Evolutionary conservation across 64 coral and sea anemone species (phyloP), one percentile per base, ranked within the genome.

Genomic region (Hydrozoanthus tunicans): DNA sequence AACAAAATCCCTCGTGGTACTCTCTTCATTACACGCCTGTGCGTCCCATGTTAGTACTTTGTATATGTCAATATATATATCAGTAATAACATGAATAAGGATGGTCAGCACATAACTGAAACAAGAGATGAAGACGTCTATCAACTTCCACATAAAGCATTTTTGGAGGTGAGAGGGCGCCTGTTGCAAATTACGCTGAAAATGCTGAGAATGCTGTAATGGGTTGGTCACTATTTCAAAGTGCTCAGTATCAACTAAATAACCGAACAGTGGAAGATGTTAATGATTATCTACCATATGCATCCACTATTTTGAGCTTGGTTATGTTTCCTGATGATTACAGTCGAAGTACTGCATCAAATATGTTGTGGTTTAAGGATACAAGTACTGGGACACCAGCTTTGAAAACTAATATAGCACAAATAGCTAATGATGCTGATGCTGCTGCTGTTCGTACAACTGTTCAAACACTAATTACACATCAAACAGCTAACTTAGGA

Each of bases 361-460:
- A 80, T 55, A 80, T 80, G 78, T 24, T 80, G 57, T 80, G 78
- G 78, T 80, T 80, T 56, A 80, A 53, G 78, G 78, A 80, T 80
- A 80, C 78, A 80, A 80, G 78, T 53, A 80, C 78, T 3, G 78
- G 78, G 4, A 23, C 78, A 80, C 78, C 78, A 57, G 51, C 51
- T 80, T 80, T 80, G 78, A 80, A 80, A 80, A 27, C 27, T 27
- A 51, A 51, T 54, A 10, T 20, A 80, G 76, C 51, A 78, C 51
- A 15, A 56, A 27, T 54, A 0, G 78, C 4, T 57, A 53, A 27
- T 80, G 78, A 4, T 3, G 78, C 78, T 53, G 3, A 80, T 80
- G 51, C 8, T 5, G 51, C 53, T 4, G 78, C 52, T 54, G 13
- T 5, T 32, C 23, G 9, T 80, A 80, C 58, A 80, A 80, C 20